phyloP scores from a whole-genome alignment of 2,888 invertebrate genomes.

The Temnothorax unifasciatus region DNA sequence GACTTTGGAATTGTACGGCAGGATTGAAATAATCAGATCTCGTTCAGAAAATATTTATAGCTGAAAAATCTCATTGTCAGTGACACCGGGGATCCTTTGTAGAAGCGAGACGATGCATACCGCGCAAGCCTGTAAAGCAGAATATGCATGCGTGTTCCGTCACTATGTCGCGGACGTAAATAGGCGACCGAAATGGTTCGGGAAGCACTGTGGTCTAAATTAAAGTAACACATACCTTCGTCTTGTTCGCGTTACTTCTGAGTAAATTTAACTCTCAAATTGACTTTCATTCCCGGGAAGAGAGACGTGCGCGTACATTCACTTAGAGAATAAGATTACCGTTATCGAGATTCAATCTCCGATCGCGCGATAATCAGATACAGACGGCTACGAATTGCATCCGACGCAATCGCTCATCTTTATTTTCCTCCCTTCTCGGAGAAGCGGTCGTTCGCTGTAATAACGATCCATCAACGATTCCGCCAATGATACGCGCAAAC shows the following conservation, averaged over 20 bases:
- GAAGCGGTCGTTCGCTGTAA: slow-evolving; percentile 37
- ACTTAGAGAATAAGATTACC: background rate
- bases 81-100: background rate
- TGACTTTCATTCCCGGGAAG: slow-evolving; percentile 21
- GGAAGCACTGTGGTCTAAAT: slow-evolving; percentile 43
- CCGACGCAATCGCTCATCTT: background rate
- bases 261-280: slow-evolving; percentile 49
- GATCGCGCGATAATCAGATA: background rate
- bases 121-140: background rate
- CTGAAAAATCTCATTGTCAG: background rate
- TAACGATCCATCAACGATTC: slow-evolving; percentile 41
- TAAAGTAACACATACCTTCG: slow-evolving; percentile 30
- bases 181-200: slow-evolving; percentile 32
- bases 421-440: background rate
- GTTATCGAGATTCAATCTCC: slow-evolving; percentile 15
- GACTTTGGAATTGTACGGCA: background rate
- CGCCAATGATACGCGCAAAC: background rate
- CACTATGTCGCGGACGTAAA: slow-evolving; percentile 21
- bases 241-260: slow-evolving; percentile 34
- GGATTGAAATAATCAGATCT: background rate
- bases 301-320: background rate
- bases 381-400: slow-evolving; percentile 1
- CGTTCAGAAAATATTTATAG: background rate
- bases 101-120: background rate
- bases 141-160: slow-evolving; percentile 39